These are phyloP conservation scores for Petrolisthes cinctipes DNA, from an alignment of 2,888 invertebrate genomes.

Conservation along the genomic window DNA sequence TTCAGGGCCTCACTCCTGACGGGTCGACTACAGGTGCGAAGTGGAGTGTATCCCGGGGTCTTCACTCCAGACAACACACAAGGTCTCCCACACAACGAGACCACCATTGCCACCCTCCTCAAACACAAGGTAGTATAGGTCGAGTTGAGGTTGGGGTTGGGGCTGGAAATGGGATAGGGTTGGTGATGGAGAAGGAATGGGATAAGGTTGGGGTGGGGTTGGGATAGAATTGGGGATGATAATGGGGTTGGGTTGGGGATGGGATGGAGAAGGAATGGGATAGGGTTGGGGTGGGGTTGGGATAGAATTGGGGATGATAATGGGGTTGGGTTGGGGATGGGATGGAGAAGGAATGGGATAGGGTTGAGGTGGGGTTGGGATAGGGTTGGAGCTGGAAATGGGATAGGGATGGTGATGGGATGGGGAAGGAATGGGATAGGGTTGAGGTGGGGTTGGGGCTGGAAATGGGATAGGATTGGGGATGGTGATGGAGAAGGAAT, in stretches of 20 bases:
- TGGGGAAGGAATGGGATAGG: neutral
- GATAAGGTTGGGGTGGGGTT: neutral
- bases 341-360: neutral
- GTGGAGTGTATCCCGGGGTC: slow-evolving; percentile 66
- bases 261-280: neutral
- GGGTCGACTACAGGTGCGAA: slow-evolving; percentile 66
- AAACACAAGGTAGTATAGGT: slow-evolving; percentile 41
- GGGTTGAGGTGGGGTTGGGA: neutral
- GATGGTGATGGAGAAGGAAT: neutral
- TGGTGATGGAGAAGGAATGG: neutral
- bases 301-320: neutral
- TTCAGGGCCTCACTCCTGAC: slow-evolving; percentile 67
- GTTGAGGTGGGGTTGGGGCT: neutral
- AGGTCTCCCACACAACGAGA: slow-evolving; percentile 67
- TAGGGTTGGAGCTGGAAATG: neutral
- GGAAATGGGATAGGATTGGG: neutral
- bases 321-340: neutral
- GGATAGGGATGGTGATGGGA: neutral
- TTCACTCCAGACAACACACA: slow-evolving; percentile 65
- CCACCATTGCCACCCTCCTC: slow-evolving; percentile 66
- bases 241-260: neutral
- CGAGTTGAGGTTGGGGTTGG: neutral
- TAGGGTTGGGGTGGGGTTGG: neutral
- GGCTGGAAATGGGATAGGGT: neutral
- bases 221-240: neutral